A percentile compares a stretch with the other conserved stretches of the same genome.
Evolutionary conservation across 2,113 vertebrate species (phyloP).

Genomic region (Panurus biarmicus): DNA sequence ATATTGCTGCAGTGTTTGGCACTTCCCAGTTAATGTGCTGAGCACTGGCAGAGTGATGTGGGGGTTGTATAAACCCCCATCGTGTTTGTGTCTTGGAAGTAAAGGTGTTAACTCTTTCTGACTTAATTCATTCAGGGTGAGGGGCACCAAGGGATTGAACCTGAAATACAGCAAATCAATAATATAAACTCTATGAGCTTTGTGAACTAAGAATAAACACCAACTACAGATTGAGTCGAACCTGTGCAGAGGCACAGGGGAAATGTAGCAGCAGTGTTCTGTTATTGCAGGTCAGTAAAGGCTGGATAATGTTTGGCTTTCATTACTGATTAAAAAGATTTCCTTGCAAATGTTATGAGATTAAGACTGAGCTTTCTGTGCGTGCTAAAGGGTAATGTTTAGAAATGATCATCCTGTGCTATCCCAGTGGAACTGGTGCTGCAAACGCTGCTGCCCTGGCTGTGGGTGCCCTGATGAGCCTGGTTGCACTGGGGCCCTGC

Average conservation of each 20-base stretch:
- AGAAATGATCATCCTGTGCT: not conserved
- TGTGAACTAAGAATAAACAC: slow-evolving; percentile 53
- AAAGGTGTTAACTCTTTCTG: slow-evolving; percentile 20
- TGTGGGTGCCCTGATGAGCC: not conserved
- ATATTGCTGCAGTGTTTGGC: not conserved
- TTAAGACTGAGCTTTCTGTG: slow-evolving; percentile 18
- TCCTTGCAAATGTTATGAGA: slow-evolving; percentile 45
- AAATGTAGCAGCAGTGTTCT: not conserved
- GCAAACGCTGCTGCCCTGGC: not conserved
- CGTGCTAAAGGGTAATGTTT: not conserved
- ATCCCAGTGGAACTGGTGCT: not conserved
- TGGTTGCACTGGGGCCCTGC: not conserved
- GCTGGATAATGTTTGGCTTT: slow-evolving; percentile 47
- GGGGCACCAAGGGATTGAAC: not conserved
- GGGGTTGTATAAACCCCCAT: not conserved
- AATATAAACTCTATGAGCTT: slow-evolving; percentile 25
- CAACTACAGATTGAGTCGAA: not conserved
- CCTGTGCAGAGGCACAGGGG: not conserved
- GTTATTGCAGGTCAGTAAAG: slow-evolving; percentile 26
- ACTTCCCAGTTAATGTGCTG: not conserved
- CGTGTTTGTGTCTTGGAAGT: not conserved
- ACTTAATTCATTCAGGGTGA: not conserved
- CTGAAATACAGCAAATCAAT: slow-evolving; percentile 46
- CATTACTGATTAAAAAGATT: slow-evolving; percentile 32
- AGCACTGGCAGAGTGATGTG: not conserved